Evolutionary conservation across 2,113 vertebrate species (phyloP), one percentile per base, ranked within the genome.

Genomic region (Brachyhypopomus occidentalis): DNA sequence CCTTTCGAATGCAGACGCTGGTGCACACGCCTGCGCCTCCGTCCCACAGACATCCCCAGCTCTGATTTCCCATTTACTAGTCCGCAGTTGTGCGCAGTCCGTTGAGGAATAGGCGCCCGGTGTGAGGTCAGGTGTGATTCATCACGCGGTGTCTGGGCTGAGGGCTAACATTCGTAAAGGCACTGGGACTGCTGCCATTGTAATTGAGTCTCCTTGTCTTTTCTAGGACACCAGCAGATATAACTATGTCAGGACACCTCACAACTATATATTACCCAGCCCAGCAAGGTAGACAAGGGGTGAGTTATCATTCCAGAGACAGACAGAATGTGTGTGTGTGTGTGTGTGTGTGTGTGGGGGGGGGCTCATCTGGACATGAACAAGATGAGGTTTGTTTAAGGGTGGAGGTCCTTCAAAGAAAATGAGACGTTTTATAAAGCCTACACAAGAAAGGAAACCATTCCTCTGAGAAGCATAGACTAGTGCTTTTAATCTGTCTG

Each of bases 131-230:
- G 92, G 84, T 89, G 89, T 92, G 92, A 94, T 95, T 94, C 91
- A 94, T 94, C 93, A 94, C 88, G 87, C 84, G 36, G 85, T 79
- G 90, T 90, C 91, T 92, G 89, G 70, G 84, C 89, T 87, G 87
- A 93, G 91, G 93, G 93, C 90, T 94, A 92, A 93, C 94, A 95
- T 92, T 90, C 87, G 89, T 91, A 87, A 89, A 85, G 90, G 85
- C 90, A 87, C 92, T 92, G 84, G 79, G 84, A 56, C 75, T 85
- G 87, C 92, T 84, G 88, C 90, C 90, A 86, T 90, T 84, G 91
- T 93, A 95, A 95, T 94, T 93, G 94, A 96, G 91, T 93, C 95
- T 92, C 92, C 94, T 95, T 95, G 93, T 97, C 95, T 96, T 90
- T 93, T 95, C 91, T 90, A 92, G 93, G 94, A 95, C 92, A 93